These are phyloP conservation scores for Paramormyrops hopkinsi DNA, from an alignment of 2,797 vertebrate species.

Conservation along the genomic window DNA sequence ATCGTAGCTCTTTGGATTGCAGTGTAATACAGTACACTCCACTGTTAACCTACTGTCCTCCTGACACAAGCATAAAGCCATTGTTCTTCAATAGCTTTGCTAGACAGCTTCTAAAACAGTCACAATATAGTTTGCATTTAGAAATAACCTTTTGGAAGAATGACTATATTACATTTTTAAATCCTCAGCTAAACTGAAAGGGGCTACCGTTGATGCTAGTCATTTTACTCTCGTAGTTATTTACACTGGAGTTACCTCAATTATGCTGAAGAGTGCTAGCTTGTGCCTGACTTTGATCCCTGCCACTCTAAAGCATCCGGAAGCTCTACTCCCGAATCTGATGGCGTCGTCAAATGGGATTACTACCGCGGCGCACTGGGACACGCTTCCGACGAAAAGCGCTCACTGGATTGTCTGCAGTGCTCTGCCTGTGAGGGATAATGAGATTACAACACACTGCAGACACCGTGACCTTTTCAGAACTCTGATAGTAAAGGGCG, in stretches of 20 bases:
- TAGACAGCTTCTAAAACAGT: background rate
- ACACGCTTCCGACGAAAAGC: background rate
- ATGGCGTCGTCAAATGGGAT: conserved; percentile 24
- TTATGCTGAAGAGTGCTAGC: background rate
- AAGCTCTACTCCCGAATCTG: background rate
- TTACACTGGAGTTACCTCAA: background rate
- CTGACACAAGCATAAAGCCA: background rate
- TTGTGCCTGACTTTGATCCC: background rate
- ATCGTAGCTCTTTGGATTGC: background rate
- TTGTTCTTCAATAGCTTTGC: background rate
- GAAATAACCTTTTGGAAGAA: background rate
- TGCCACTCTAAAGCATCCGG: conserved; percentile 7
- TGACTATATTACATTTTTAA: background rate
- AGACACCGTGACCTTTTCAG: conserved; percentile 33
- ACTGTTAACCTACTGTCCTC: background rate
- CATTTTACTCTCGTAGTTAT: conserved; percentile 2
- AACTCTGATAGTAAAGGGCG: conserved; percentile 21
- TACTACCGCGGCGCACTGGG: background rate
- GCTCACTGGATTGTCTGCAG: background rate
- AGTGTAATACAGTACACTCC: background rate
- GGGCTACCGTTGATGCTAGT: background rate
- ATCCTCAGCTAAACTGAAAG: background rate
- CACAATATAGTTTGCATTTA: background rate
- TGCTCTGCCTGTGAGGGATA: conserved; percentile 14
- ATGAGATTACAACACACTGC: conserved; percentile 27